Evolutionary conservation across 2,113 vertebrate genomes (phyloP).

Genomic region (Physeter macrocephalus): DNA sequence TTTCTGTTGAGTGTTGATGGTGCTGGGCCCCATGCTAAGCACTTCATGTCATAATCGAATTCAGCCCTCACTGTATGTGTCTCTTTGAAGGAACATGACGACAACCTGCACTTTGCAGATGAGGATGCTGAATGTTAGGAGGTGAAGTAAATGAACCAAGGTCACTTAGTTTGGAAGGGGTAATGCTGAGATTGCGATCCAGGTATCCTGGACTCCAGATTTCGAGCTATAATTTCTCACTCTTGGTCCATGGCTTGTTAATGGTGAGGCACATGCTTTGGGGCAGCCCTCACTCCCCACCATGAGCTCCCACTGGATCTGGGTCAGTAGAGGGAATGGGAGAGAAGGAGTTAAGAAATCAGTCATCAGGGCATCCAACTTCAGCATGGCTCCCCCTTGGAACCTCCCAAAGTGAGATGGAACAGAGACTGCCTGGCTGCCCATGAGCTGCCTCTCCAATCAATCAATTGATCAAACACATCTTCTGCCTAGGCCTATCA

Average conservation of each 20-base stretch:
- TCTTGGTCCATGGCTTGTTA: not conserved
- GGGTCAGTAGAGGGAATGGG: not conserved
- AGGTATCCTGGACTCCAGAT: not conserved
- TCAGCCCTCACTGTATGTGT: fast-evolving
- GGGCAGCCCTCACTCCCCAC: not conserved
- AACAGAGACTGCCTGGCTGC: not conserved
- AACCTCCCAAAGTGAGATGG: not conserved
- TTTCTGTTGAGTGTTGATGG: not conserved
- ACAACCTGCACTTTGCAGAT: not conserved
- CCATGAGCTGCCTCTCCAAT: not conserved
- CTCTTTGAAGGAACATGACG: not conserved
- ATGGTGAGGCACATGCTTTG: not conserved
- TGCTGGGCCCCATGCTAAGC: not conserved
- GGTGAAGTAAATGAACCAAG: no score
- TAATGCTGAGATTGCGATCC: not conserved
- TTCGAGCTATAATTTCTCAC: not conserved
- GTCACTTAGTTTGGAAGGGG: not conserved
- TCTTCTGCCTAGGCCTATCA: not conserved
- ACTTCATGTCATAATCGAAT: not conserved
- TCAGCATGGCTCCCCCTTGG: not conserved
- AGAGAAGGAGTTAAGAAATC: not conserved
- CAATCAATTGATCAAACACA: not conserved
- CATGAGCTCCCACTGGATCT: not conserved
- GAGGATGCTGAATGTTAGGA: not conserved
- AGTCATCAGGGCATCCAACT: not conserved